Evolutionary conservation across 2,797 vertebrate genomes (phyloP), one percentile per base, ranked within the genome.

Genomic region (Merluccius polli): DNA sequence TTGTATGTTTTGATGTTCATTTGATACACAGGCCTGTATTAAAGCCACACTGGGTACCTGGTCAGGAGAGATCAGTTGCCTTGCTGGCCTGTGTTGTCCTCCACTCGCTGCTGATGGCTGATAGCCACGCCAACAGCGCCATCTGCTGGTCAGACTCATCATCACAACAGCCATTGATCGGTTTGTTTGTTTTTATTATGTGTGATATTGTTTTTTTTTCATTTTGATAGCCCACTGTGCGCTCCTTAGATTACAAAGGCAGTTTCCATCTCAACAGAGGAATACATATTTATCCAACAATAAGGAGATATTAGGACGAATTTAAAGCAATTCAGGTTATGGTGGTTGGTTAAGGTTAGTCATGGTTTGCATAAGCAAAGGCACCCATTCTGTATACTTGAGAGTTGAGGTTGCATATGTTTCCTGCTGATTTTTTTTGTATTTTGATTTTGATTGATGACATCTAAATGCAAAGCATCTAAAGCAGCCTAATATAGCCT

Each of bases 71-170:
- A 7, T n/a, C 21, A 21, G 52, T 59, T 10, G 52, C 24, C 52
- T 18, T 48, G 16, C 0, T 24, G 52, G n/a, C 8, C n/a, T 8
- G 52, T 38, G 36, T 59, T 48, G 21, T 59, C 21, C 52, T 24
- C 10, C 52, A 2, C 52, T 13, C 10, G 2, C 59, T 65, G 41
- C 13, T 18, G 41, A 48, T 48, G 41, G 41, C 12, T 48, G 59
- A 65, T 65, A 27, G n/a, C 59, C 59, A 27, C 59, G 9, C 12
- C 59, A 65, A 65, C 24, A 65, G 0, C 24, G 24, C n/a, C 59
- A 65, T 65, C 59, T 65, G 59, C 59, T 27, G 59, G 59, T 65
- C 59, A 65, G 59, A 27, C n/a, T 65, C 24, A 65, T 65, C 59
- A 24, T 65, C 59, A 27, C 59, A 27, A 27, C 59, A 27, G 52